Percentiles rank a stretch among this genome's conserved stretches.
Conservation (phyloP, 2,113 vertebrate species). For the Eublepharis macularius region DNA sequence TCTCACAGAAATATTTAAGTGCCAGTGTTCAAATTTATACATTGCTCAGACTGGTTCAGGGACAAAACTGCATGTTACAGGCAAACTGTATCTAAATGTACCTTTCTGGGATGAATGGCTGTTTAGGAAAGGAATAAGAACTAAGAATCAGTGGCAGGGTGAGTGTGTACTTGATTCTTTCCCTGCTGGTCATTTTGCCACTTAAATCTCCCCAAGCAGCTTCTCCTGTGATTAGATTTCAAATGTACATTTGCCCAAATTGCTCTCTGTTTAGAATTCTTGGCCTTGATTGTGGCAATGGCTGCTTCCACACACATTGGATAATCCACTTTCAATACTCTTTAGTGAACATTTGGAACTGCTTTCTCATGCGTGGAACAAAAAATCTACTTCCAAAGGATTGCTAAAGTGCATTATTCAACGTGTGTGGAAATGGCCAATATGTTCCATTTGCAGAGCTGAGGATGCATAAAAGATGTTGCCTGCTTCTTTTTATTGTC, state of each 20-base stretch:
- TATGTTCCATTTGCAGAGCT: background rate
- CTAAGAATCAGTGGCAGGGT: background rate
- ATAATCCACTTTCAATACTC: no score
- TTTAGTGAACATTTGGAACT: no score
- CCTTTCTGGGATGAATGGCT: background rate
- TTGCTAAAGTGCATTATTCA: no score
- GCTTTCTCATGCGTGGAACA: no score
- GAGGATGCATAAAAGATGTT: background rate
- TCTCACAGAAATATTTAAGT: background rate
- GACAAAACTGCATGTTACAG: background rate
- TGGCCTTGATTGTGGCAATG: background rate
- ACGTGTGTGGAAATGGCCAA: no score
- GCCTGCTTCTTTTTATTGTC: accelerated
- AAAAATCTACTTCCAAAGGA: no score
- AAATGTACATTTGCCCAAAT: background rate
- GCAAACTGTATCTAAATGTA: background rate
- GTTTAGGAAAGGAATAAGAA: background rate
- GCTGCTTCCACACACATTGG: no score
- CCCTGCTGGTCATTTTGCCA: background rate
- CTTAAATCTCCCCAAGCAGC: background rate
- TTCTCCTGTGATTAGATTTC: background rate
- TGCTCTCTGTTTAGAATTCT: accelerated
- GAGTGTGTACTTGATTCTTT: background rate
- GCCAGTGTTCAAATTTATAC: slow-evolving; percentile 39
- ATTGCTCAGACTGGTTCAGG: background rate